A percentile compares a stretch with the other conserved stretches of the same genome.
Evolutionary conservation across 2,888 invertebrate species (phyloP).

Genomic region (Zaprionus obscuricornis): DNA sequence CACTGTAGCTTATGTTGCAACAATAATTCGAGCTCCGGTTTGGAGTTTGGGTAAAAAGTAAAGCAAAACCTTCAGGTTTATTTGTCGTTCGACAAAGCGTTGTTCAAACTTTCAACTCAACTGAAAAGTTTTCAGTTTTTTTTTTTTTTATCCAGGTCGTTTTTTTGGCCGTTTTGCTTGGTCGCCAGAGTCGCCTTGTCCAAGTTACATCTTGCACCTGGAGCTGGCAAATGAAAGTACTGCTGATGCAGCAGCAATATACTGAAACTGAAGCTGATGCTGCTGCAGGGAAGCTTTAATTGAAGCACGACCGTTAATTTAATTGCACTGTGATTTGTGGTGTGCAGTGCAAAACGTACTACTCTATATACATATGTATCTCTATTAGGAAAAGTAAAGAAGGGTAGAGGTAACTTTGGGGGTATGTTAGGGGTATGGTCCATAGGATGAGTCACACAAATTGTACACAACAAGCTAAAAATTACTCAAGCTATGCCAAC

Average conservation of each 20-base stretch:
- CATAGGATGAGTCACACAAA: too few species aligned
- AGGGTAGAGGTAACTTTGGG: too few species aligned
- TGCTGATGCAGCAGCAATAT: not conserved
- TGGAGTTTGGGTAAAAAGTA: slow-evolving; percentile 3
- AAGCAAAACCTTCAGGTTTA: slow-evolving; percentile 17
- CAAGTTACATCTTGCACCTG: slow-evolving; percentile 7
- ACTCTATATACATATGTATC: too few species aligned
- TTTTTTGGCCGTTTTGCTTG: slow-evolving; percentile 34
- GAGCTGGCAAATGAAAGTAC: not conserved
- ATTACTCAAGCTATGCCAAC: too few species aligned
- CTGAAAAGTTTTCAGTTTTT: slow-evolving; percentile 50
- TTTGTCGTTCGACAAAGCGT: slow-evolving; percentile 49
- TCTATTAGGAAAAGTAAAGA: too few species aligned
- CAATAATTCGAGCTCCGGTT: not conserved
- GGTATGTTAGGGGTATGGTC: too few species aligned
- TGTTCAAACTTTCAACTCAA: slow-evolving; percentile 53
- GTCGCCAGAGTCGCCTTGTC: slow-evolving; percentile 9
- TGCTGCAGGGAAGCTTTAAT: slow-evolving; percentile 56
- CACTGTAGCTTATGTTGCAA: not conserved
- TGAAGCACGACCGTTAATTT: slow-evolving; percentile 68
- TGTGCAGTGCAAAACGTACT: slow-evolving; percentile 57
- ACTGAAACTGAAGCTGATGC: not conserved
- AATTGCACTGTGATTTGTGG: slow-evolving; percentile 74
- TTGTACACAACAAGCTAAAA: slow-evolving; percentile 30
- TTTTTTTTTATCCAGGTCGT: slow-evolving; percentile 22